Evolutionary conservation across 2,888 invertebrate genomes (phyloP), one percentile per base, ranked within the genome.

Genomic region (Pedicia rivosa): DNA sequence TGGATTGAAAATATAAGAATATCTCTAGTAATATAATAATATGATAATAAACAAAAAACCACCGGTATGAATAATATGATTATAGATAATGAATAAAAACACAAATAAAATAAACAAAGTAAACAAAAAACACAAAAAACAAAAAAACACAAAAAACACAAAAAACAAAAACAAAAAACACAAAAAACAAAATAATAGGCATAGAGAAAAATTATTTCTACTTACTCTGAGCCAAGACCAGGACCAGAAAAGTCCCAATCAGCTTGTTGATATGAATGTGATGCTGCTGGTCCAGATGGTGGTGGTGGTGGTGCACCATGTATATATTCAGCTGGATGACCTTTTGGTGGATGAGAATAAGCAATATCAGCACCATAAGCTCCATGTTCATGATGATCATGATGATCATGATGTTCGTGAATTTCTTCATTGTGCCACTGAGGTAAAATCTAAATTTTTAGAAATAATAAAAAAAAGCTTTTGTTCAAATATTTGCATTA

Each of bases 231-330:
- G 28, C 73, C 74, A 44, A 73, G 56, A 12, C 73, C 73, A 6
- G 72, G 73, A 3, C 73, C 73, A 3, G 72, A 72, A 6, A 67
- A 63, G 44, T 68, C 68, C 68, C 71, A 73, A 43, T 68, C 70
- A 26, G 65, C 65, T 35, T 60, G 62, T 38, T 66, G 65, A 42
- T 68, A 63, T 19, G 67, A 65, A 39, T 62, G 61, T 2, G 39
- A 37, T 6, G 47, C 35, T 14, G 33, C 10, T 19, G 51, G 48
- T 6, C 47, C 35, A 15, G 33, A 10, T 19, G 51, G 48, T 27
- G 46, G 46, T 4, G 46, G 50, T 7, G 53, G 53, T 49, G 50
- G 56, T 27, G 40, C 42, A 3, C 44, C 44, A 44, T 59, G 59
- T 7, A 59, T 42, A 42, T 52, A 57, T 2, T 54, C 48, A 2